A percentile compares a stretch with the other conserved stretches of the same genome.
phyloP scores from a whole-genome alignment of 2,113 vertebrate species.

The Himantopus leucocephalus region DNA sequence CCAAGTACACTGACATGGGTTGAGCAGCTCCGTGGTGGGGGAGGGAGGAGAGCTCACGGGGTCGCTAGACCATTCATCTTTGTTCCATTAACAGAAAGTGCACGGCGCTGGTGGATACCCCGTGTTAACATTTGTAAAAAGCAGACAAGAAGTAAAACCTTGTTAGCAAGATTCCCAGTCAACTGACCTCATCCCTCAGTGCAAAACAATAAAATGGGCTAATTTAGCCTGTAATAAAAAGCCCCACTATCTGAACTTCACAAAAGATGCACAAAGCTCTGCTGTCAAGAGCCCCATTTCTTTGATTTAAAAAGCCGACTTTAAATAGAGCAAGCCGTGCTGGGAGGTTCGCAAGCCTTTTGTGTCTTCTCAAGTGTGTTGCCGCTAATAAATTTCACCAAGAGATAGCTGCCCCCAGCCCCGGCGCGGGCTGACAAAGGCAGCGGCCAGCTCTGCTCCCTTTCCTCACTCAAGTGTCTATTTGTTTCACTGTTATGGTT shows the following conservation, averaged over 20 bases:
- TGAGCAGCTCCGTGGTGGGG: background rate
- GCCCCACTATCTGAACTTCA: slow-evolving; percentile 7
- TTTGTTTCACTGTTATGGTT: background rate
- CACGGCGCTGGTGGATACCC: background rate
- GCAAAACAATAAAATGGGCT: slow-evolving; percentile 40
- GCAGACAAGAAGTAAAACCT: slow-evolving; percentile 31
- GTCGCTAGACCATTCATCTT: background rate
- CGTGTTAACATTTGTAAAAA: background rate
- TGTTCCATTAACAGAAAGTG: background rate
- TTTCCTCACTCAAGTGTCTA: background rate
- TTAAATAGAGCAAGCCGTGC: background rate
- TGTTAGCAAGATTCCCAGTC: slow-evolving; percentile 45
- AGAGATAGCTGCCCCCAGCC: background rate
- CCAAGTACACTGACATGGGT: background rate
- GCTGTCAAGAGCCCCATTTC: slow-evolving; percentile 51
- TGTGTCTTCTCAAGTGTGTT: slow-evolving; percentile 36
- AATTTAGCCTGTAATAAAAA: slow-evolving; percentile 27
- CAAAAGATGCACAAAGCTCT: slow-evolving; percentile 56
- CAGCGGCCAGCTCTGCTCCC: background rate
- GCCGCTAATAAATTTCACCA: background rate
- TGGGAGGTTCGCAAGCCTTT: background rate
- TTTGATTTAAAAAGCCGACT: slow-evolving; percentile 41
- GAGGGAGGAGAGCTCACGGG: background rate
- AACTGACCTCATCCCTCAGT: slow-evolving; percentile 53
- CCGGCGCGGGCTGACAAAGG: background rate